phyloP scores from a whole-genome alignment of 2,888 invertebrate species.

The Drosophila anceps region DNA sequence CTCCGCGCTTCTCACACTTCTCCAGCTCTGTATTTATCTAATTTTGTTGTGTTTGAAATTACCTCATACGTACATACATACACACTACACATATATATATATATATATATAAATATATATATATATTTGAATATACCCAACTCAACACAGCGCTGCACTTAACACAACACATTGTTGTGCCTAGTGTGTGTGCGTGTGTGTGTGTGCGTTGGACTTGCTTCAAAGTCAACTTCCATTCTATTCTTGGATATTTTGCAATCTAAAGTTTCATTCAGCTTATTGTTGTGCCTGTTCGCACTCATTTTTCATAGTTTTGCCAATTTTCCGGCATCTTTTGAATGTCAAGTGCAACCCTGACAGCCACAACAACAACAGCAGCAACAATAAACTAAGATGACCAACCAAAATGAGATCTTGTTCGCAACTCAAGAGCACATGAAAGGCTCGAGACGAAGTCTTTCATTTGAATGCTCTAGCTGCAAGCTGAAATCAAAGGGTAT shows the following conservation, averaged over 20 bases:
- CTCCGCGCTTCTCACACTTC: background rate
- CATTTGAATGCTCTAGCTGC: background rate
- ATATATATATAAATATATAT: conserved; percentile 32
- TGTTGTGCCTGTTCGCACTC: conserved; percentile 27
- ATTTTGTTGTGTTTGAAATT: conserved; percentile 68
- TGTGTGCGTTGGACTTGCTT: conserved; percentile 34
- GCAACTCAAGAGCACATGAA: conserved; percentile 38
- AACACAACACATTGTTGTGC: conserved; percentile 33
- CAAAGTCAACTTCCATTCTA: conserved; percentile 62
- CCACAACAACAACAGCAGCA: conserved; percentile 23
- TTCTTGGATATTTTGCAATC: conserved; percentile 68
- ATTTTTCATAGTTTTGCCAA: conserved; percentile 42
- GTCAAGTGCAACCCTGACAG: conserved; percentile 62
- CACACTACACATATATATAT: too few species aligned
- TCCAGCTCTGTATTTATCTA: conserved; percentile 51
- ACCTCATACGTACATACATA: conserved; percentile 54
- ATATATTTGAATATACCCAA: conserved; percentile 35
- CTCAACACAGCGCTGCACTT: conserved; percentile 47
- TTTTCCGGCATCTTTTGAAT: conserved; percentile 63
- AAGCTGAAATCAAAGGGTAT: background rate
- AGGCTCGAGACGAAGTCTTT: conserved; percentile 2
- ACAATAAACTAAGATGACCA: conserved; percentile 21
- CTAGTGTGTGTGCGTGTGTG: conserved; percentile 5
- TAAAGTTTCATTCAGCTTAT: conserved; percentile 55
- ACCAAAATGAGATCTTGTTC: conserved; percentile 21